Evolutionary conservation across 2,888 invertebrate species (phyloP).

Genomic region (Lepidochitona cinerea): DNA sequence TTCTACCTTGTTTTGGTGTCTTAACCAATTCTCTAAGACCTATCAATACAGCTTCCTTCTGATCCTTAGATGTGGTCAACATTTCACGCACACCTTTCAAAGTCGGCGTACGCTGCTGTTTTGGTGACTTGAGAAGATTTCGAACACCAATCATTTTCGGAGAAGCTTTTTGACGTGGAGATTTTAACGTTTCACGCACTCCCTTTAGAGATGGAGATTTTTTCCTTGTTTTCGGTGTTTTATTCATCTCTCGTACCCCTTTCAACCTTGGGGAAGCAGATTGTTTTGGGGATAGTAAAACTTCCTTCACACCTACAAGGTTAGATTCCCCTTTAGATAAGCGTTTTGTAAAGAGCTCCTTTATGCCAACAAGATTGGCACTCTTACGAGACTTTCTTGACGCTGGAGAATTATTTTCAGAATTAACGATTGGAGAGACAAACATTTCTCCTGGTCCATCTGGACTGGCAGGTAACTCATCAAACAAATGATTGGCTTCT

Average conservation of each 20-base stretch:
- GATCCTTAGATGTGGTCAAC: conserved; percentile 28
- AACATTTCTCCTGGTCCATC: conserved; percentile 67
- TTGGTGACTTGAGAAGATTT: conserved; percentile 32
- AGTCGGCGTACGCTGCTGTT: conserved; percentile 26
- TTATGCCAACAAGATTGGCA: conserved; percentile 44
- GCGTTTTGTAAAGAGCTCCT: conserved; percentile 34
- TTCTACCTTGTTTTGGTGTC: conserved; percentile 33
- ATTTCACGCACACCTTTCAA: neutral
- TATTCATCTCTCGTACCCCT: conserved; percentile 7
- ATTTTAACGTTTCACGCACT: neutral
- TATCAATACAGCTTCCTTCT: conserved; percentile 20
- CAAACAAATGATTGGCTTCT: conserved; percentile 50
- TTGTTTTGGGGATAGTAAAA: conserved; percentile 26
- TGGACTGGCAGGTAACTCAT: conserved; percentile 66
- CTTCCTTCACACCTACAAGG: conserved; percentile 18
- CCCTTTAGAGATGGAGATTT: conserved; percentile 2
- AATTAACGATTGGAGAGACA: conserved; percentile 62
- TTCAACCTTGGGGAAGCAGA: neutral
- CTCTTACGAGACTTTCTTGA: conserved; percentile 30
- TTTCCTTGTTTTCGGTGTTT: neutral
- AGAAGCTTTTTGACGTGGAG: neutral
- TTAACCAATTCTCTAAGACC: conserved; percentile 36
- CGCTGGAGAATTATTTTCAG: conserved; percentile 16
- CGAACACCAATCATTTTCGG: conserved; percentile 29
- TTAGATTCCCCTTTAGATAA: neutral